These are phyloP conservation scores for Anoura caudifer DNA, from an alignment of 2,113 vertebrate genomes.

Conservation along the genomic window DNA sequence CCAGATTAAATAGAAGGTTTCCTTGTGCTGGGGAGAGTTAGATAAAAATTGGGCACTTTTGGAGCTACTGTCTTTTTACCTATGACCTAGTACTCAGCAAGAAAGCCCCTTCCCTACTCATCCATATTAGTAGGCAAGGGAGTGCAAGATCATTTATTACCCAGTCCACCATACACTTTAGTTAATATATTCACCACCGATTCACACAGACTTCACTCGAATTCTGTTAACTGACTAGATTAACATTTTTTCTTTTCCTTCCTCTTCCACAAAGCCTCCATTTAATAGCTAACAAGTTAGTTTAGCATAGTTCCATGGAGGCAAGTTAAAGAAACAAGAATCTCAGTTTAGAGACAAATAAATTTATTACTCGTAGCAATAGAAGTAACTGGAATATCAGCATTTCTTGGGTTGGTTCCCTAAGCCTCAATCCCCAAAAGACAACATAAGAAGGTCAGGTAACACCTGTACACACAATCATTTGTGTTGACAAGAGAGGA, in stretches of 20 bases:
- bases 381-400: background rate
- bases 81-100: background rate
- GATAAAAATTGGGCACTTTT: background rate
- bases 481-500: background rate
- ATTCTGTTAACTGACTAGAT: background rate
- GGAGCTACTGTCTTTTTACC: background rate
- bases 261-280: background rate
- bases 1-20: background rate
- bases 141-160: background rate
- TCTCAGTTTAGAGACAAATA: background rate
- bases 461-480: background rate
- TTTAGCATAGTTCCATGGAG: background rate
- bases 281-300: background rate
- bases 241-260: background rate
- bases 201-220: background rate
- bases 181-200: background rate
- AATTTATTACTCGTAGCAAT: background rate
- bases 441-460: background rate
- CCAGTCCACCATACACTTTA: background rate
- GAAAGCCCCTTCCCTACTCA: rapidly evolving
- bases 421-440: background rate
- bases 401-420: background rate
- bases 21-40: background rate
- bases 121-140: background rate
- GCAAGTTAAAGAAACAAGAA: background rate